Conservation (phyloP, 2,113 vertebrate species). For the Cyanoderma ruficeps region DNA sequence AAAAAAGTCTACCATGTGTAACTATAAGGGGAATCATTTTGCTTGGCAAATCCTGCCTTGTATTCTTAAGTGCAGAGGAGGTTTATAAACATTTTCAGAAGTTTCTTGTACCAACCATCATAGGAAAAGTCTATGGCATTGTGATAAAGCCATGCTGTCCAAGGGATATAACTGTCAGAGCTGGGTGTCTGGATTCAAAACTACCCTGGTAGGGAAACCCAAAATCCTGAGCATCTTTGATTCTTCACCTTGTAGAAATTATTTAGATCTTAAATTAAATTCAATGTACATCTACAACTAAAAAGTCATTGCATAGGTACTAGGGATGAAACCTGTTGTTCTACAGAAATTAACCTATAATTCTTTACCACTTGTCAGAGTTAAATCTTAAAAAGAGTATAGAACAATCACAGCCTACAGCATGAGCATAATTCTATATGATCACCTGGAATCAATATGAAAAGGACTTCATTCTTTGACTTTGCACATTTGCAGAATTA, state of each 20-base stretch:
- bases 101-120: neutral
- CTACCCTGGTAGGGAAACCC: neutral
- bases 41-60: neutral
- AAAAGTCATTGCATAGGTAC: neutral
- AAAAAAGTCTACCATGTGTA: neutral
- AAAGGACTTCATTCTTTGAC: constrained; percentile 12
- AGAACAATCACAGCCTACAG: neutral
- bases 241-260: neutral
- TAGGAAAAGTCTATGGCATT: neutral
- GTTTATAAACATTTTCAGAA: neutral
- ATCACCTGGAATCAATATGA: constrained; percentile 15
- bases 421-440: neutral
- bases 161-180: neutral
- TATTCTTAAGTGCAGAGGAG: neutral
- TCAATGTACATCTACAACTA: neutral
- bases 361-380: neutral
- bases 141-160: neutral
- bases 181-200: neutral
- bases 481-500: neutral
- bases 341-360: neutral
- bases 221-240: neutral
- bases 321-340: neutral
- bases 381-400: neutral
- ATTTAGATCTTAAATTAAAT: neutral
- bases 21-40: neutral